phyloP scores from a whole-genome alignment of 2,797 vertebrate species.

The Gymnothorax reevesii region DNA sequence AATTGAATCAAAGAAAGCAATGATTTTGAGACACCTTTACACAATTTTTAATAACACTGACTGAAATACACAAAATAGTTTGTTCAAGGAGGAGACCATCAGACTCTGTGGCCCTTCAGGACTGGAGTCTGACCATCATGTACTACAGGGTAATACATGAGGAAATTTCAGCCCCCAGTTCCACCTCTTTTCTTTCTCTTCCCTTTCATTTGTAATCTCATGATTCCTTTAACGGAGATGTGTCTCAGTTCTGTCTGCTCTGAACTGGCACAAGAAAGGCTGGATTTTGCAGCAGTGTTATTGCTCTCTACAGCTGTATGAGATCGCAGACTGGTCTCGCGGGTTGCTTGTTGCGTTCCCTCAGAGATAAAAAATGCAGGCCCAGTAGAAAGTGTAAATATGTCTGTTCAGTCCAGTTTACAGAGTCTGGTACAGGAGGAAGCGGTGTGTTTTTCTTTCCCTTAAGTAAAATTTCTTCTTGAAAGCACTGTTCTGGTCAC shows the following conservation, averaged over 20 bases:
- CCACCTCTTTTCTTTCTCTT: too few species aligned
- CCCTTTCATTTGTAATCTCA: too few species aligned
- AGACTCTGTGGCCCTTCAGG: too few species aligned
- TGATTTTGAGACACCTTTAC: too few species aligned
- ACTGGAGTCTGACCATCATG: too few species aligned
- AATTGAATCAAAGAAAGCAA: too few species aligned
- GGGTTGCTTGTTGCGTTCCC: neutral
- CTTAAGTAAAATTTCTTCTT: neutral
- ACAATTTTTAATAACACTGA: too few species aligned
- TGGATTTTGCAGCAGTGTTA: neutral
- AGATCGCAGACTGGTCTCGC: neutral
- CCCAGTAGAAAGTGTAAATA: constrained; percentile 14
- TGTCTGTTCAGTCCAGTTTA: constrained; percentile 28
- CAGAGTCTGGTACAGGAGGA: constrained; percentile 22
- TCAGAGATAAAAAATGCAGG: constrained; percentile 25
- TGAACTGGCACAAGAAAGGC: neutral
- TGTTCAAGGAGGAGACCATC: too few species aligned
- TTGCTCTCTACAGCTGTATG: neutral
- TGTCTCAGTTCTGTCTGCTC: neutral
- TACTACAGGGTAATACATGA: too few species aligned
- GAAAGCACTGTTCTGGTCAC: neutral
- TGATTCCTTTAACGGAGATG: constrained; percentile 39
- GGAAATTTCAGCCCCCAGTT: too few species aligned
- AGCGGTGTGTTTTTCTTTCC: neutral
- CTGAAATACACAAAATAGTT: too few species aligned